Conservation (phyloP, 2,113 vertebrate genomes). For the Dicrurus megarhynchus region DNA sequence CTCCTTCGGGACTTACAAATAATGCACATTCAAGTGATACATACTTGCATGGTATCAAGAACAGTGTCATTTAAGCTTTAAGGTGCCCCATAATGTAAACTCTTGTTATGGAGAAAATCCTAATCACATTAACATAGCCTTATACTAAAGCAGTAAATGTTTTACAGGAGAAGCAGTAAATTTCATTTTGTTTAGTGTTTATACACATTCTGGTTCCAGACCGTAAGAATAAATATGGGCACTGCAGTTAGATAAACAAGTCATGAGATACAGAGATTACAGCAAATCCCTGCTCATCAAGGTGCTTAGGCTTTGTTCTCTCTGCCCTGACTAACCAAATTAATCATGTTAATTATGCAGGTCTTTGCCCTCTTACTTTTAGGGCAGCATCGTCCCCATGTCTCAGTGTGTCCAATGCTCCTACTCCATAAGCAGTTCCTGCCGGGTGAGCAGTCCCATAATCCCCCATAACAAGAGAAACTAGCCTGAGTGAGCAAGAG, state of each 20-base stretch:
- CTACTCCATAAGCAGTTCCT: background rate
- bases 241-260: background rate
- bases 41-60: slow-evolving; percentile 24
- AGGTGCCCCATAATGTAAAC: slow-evolving; percentile 7
- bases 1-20: slow-evolving; percentile 47
- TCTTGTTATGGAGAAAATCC: slow-evolving; percentile 22
- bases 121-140: background rate
- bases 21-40: background rate
- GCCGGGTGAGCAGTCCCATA: background rate
- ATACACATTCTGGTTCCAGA: background rate
- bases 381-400: accelerated
- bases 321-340: background rate
- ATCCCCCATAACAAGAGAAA: background rate
- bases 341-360: background rate
- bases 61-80: slow-evolving; percentile 34
- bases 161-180: background rate
- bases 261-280: background rate
- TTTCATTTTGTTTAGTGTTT: background rate
- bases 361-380: background rate
- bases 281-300: background rate
- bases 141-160: background rate
- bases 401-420: background rate
- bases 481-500: background rate
- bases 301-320: background rate
- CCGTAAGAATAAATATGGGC: background rate